phyloP scores from a whole-genome alignment of 2,113 vertebrate genomes.

The Zosterops pallidus region DNA sequence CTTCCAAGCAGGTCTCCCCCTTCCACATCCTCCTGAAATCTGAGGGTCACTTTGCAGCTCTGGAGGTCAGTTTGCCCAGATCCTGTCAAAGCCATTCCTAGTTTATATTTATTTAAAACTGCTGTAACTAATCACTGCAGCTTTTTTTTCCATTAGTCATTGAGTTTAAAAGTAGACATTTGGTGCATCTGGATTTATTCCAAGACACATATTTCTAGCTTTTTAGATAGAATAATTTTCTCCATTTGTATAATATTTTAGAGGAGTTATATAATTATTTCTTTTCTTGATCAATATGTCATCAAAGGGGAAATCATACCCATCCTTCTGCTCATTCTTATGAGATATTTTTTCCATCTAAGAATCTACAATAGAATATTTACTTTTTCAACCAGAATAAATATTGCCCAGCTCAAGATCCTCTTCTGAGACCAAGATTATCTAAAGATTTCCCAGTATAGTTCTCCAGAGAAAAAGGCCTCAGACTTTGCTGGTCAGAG shows the following conservation, averaged over 20 bases:
- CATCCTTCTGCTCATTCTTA: slow-evolving; percentile 4
- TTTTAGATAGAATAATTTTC: slow-evolving; percentile 18
- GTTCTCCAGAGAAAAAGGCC: not conserved
- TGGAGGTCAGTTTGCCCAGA: not conserved
- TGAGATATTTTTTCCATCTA: not conserved
- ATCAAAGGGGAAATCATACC: not conserved
- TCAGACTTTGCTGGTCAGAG: not conserved
- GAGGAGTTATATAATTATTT: not conserved
- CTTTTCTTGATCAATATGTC: slow-evolving; percentile 26
- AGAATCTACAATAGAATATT: slow-evolving; percentile 55
- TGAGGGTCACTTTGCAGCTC: not conserved
- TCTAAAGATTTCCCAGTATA: not conserved
- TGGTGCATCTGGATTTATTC: slow-evolving; percentile 4
- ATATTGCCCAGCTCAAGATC: not conserved
- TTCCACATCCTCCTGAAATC: not conserved
- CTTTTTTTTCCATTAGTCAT: slow-evolving; percentile 34
- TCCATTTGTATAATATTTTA: not conserved
- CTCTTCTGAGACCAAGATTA: not conserved
- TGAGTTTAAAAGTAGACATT: slow-evolving; percentile 49
- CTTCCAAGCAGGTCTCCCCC: not conserved
- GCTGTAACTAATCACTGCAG: not conserved
- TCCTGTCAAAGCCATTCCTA: not conserved
- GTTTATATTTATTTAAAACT: slow-evolving; percentile 36
- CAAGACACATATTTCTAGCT: not conserved
- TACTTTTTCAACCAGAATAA: slow-evolving; percentile 25